Percentiles rank a stretch among this genome's conserved stretches.
These are phyloP conservation scores for Crotalus adamanteus DNA, from an alignment of 2,797 vertebrate genomes.

Conservation along the genomic window DNA sequence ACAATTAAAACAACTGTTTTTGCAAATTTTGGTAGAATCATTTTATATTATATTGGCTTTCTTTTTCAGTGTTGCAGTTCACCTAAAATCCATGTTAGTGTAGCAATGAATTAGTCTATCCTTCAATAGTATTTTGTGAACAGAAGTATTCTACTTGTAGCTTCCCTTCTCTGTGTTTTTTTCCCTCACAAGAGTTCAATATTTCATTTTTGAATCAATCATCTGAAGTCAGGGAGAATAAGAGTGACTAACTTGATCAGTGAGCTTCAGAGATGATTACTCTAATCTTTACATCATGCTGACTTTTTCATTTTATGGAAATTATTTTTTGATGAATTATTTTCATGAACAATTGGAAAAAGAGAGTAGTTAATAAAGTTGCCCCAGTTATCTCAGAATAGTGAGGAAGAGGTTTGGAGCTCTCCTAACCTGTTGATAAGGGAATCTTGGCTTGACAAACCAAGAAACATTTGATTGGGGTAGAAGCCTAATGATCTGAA, in stretches of 20 bases:
- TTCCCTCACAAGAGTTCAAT: neutral
- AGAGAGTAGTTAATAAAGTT: neutral
- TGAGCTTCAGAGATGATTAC: neutral
- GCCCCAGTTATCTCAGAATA: neutral
- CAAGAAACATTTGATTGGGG: neutral
- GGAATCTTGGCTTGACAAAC: neutral
- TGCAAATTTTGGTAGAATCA: neutral
- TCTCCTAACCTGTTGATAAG: neutral
- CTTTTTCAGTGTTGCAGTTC: neutral
- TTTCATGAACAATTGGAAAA: neutral
- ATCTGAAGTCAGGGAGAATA: neutral
- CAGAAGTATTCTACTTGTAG: neutral
- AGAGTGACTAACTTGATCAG: neutral
- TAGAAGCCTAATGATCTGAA: neutral
- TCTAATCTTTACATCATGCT: neutral
- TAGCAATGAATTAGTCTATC: neutral
- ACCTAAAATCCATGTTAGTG: neutral
- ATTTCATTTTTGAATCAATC: neutral
- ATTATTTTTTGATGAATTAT: neutral
- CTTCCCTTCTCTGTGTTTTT: neutral
- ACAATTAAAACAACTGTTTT: neutral
- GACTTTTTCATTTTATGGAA: neutral
- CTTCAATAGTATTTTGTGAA: neutral
- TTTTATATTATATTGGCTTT: neutral
- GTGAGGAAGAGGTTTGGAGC: neutral